Base-by-base conservation (phyloP, 2,797 vertebrate species). In the Amphiprion clarkii region DNA sequence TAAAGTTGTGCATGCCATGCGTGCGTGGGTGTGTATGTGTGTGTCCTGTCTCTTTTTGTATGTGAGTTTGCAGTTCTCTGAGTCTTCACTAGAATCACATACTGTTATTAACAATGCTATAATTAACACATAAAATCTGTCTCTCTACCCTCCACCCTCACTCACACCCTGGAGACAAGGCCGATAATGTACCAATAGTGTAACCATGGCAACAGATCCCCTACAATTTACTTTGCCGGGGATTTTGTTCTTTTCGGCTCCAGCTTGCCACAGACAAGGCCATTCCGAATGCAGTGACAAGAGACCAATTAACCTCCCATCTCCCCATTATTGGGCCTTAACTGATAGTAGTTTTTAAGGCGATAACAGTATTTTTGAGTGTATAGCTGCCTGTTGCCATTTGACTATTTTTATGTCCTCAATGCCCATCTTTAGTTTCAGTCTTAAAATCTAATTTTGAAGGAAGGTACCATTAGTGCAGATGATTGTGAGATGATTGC, bases 191-290 rank as follows among this genome's bases (percentile, higher is more conserved):
- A 78, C 84, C 77, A 71, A 63, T 79, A 70, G 70, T 39, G 94
- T 94, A 90, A 84, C 94, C 90, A 95, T 94, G 84, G 92, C 79
- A 94, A 92, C 91, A 3, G 74, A 76, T 92, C 84, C 90, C 84
- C 89, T 88, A 85, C 90, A 90, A 89, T 93, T 93, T 83, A 74
- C 79, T 87, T 86, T 83, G 67, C 79, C 66, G 39, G 53, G 64
- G 76, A 89, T 84, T 89, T 94, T 93, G 81, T 92, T 90, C 82
- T 84, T 81, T 85, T 74, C 5, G 64, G 65, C 67, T 84, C 60
- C 71, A 78, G 61, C 74, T 78, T 70, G 42, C 67, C 51, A 74
- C 74, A 78, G 80, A 85, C 55, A 52, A 79, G 58, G 51, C 46
- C 55, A 62, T 86, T 84, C 54, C 81, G 58, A 57, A 39, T 54